phyloP scores from a whole-genome alignment of 2,797 vertebrate genomes.

The Catharus ustulatus region DNA sequence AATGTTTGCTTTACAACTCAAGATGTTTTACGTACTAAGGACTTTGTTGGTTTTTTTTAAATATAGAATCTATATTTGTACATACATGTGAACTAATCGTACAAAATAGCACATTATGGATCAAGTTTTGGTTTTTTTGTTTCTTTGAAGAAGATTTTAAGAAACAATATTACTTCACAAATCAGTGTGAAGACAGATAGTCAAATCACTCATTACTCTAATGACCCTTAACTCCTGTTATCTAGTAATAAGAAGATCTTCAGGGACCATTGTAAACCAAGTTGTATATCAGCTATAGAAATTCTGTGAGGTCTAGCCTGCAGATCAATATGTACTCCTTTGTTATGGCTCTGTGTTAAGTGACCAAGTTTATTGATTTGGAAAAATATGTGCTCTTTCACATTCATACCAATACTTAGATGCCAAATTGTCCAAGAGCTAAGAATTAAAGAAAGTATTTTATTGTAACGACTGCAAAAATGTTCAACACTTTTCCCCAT shows the following conservation, averaged over 20 bases:
- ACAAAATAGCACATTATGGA: neutral
- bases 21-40: neutral
- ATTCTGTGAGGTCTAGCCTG: neutral
- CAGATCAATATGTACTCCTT: neutral
- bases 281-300: neutral
- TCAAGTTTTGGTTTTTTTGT: accelerated
- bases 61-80: neutral
- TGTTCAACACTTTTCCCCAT: neutral
- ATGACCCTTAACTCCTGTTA: neutral
- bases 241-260: neutral
- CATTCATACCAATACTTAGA: neutral
- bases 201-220: neutral
- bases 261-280: neutral
- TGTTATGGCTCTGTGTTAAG: neutral
- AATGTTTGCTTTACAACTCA: neutral
- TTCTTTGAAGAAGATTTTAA: neutral
- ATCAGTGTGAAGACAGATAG: neutral
- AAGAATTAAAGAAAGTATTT: neutral
- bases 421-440: neutral
- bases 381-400: neutral
- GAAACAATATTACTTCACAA: neutral
- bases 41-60: neutral
- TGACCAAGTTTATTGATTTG: neutral
- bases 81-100: neutral
- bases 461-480: neutral